phyloP scores from a whole-genome alignment of 1,140 invertebrate genomes.

The Callitettix versicolor region DNA sequence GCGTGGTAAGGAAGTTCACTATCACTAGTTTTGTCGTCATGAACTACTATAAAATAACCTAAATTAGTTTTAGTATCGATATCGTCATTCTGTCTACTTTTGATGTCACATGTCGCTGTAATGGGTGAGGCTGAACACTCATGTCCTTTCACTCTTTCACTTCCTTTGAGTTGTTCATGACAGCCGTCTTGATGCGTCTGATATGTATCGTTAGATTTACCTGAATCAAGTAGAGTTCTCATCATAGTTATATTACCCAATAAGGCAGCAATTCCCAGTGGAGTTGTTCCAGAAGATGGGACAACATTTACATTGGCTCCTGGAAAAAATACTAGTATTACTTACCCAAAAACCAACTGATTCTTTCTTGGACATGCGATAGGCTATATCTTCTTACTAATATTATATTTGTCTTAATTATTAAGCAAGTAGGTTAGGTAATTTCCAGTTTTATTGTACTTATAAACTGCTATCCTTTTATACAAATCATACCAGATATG shows the following conservation, averaged over 20 bases:
- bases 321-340: constrained; percentile 22
- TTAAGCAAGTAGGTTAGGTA: no score
- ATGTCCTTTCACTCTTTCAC: not conserved
- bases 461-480: no score
- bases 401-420: no score
- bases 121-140: not conserved
- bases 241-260: constrained; percentile 35
- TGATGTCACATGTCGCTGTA: not conserved
- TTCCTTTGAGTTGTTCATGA: not conserved
- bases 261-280: constrained; percentile 37
- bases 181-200: constrained; percentile 16
- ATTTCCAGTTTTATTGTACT: no score
- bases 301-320: constrained; percentile 38
- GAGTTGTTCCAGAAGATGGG: constrained; percentile 35
- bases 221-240: constrained; percentile 32
- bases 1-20: constrained; percentile 29
- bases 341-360: no score
- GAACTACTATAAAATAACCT: constrained; percentile 35
- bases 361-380: no score
- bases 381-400: no score
- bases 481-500: no score
- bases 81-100: not conserved
- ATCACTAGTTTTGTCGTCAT: constrained; percentile 25
- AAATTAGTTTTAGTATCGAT: constrained; percentile 2
- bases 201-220: constrained; percentile 24